A percentile compares a stretch with the other conserved stretches of the same genome.
These are phyloP conservation scores for Sebastes nivosus DNA, from an alignment of 2,797 vertebrate genomes.

Conservation along the genomic window DNA sequence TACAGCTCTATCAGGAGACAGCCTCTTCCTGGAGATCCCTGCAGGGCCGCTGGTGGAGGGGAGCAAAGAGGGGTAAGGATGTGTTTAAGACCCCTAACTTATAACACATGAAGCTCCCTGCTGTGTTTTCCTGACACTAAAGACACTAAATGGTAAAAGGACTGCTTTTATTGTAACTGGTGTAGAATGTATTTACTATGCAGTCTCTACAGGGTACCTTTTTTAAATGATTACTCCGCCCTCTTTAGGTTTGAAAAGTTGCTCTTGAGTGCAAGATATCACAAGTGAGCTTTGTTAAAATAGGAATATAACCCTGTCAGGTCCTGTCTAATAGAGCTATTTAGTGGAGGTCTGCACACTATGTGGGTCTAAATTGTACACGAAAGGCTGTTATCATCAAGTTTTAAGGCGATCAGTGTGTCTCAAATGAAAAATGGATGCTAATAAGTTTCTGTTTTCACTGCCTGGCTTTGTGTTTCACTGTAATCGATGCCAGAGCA, in stretches of 20 bases:
- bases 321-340: not conserved
- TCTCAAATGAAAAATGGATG: not conserved
- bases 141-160: not conserved
- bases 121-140: not conserved
- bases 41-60: slow-evolving; percentile 90
- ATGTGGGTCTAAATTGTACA: not conserved
- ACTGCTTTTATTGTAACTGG: not conserved
- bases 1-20: slow-evolving; percentile 88
- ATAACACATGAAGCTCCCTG: not conserved
- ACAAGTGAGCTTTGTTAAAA: not conserved
- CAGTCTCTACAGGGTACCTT: not conserved
- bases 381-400: not conserved
- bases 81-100: not conserved
- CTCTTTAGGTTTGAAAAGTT: not conserved
- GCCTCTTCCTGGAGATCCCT: slow-evolving; percentile 95
- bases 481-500: slow-evolving; percentile 26
- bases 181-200: not conserved
- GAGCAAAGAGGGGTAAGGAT: slow-evolving; percentile 94
- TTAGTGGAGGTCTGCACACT: not conserved
- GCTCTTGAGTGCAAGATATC: not conserved
- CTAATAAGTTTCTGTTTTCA: not conserved
- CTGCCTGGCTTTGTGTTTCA: not conserved
- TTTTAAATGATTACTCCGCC: not conserved
- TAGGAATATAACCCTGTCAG: not conserved
- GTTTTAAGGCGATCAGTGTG: not conserved